phyloP scores from a whole-genome alignment of 2,888 invertebrate genomes.

The Trichopoda pennipes region DNA sequence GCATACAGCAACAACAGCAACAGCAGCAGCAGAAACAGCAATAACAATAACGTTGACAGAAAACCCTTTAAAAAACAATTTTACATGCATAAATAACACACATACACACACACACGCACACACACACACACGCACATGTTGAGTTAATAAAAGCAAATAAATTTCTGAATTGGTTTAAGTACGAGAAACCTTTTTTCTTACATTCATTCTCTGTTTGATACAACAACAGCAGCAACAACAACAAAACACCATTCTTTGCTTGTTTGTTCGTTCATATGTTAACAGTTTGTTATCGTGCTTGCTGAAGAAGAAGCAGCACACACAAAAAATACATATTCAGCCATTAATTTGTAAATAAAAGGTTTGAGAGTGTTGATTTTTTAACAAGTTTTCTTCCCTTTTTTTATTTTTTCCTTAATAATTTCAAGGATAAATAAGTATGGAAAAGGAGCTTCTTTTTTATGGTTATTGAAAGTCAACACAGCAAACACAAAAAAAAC shows the following conservation, averaged over 20 bases:
- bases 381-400: conserved; percentile 65
- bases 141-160: conserved; percentile 59
- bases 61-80: conserved; percentile 49
- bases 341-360: conserved; percentile 66
- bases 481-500: conserved; percentile 5
- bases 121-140: conserved; percentile 9
- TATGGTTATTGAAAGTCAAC: conserved; percentile 47
- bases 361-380: conserved; percentile 62
- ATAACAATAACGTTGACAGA: conserved; percentile 24
- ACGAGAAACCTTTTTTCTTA: conserved; percentile 16
- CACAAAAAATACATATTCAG: conserved; percentile 33
- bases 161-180: conserved; percentile 44
- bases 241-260: neutral
- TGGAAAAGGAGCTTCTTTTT: conserved; percentile 52
- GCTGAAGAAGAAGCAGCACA: conserved; percentile 3
- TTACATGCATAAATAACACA: conserved; percentile 15
- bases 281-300: conserved; percentile 11
- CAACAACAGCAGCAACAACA: neutral
- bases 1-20: conserved; percentile 17
- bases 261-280: conserved; percentile 3
- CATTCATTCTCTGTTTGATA: neutral
- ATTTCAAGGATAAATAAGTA: conserved; percentile 63
- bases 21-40: conserved; percentile 10
- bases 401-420: conserved; percentile 50
- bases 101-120: conserved; percentile 7